Conservation (phyloP, 2,797 vertebrate species). For the Amniataba percoides region DNA sequence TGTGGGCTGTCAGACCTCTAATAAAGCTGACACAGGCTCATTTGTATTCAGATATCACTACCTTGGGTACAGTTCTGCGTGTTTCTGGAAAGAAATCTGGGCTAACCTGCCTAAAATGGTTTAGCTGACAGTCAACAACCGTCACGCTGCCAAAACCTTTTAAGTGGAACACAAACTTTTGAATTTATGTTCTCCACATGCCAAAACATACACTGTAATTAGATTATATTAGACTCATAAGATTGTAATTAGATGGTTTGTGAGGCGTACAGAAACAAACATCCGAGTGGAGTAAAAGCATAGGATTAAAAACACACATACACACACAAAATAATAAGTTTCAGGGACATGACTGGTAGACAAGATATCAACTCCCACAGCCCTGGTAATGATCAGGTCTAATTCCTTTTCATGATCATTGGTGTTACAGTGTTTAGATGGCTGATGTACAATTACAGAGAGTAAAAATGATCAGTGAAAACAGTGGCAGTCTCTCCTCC, state of each 20-base stretch:
- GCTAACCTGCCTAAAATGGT: not conserved
- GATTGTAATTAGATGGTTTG: slow-evolving; percentile 11
- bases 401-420: not conserved
- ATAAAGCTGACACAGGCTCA: not conserved
- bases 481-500: too few species aligned
- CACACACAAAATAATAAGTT: not conserved
- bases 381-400: not conserved
- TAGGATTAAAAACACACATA: not conserved
- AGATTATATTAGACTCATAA: not conserved
- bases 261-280: not conserved
- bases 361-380: not conserved
- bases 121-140: slow-evolving; percentile 16
- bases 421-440: not conserved
- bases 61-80: not conserved
- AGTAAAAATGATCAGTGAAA: slow-evolving; percentile 1
- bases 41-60: not conserved
- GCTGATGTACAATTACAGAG: not conserved
- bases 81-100: not conserved
- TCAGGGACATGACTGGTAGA: not conserved
- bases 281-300: not conserved
- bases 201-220: slow-evolving; percentile 16
- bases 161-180: slow-evolving; percentile 9
- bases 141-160: slow-evolving; percentile 15
- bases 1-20: not conserved
- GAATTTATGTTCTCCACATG: slow-evolving; percentile 1